phyloP scores from a whole-genome alignment of 2,888 invertebrate species.

The Cecidostiba fungosa region DNA sequence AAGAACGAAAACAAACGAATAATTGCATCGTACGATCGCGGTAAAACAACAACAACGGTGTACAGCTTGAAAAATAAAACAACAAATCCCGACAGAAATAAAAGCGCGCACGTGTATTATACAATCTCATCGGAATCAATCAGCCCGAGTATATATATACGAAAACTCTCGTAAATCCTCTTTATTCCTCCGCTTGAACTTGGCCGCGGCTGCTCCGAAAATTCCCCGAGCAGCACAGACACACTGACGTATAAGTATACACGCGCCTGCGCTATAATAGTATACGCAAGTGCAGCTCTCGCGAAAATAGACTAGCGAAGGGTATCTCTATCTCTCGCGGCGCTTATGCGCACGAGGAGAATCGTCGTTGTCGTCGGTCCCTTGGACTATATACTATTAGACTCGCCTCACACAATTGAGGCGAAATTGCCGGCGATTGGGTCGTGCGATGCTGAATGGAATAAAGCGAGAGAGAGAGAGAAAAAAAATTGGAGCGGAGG shows the following conservation, averaged over 20 bases:
- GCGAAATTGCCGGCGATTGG: conserved; percentile 13
- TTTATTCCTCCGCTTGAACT: not conserved
- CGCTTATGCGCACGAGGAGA: not conserved
- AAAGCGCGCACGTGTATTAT: too few species aligned
- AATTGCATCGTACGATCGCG: too few species aligned
- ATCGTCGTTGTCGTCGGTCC: not conserved
- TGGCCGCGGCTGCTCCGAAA: conserved; percentile 12
- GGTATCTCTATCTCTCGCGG: not conserved
- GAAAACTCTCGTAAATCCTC: conserved; percentile 5
- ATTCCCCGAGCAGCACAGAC: not conserved
- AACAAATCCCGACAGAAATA: too few species aligned
- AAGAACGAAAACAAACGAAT: too few species aligned
- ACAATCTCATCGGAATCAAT: too few species aligned
- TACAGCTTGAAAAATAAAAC: too few species aligned
- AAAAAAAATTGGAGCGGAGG: conserved; percentile 2
- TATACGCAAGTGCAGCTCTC: conserved; percentile 7
- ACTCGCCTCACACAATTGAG: not conserved
- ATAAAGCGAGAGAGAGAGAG: not conserved
- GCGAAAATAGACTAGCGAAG: conserved; percentile 39
- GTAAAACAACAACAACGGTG: too few species aligned
- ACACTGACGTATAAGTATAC: not conserved
- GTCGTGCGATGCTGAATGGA: not conserved
- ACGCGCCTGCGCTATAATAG: conserved; percentile 20
- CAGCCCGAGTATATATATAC: not conserved
- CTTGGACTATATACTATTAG: not conserved